A percentile compares a stretch with the other conserved stretches of the same genome.
Evolutionary conservation across 2,797 vertebrate genomes (phyloP).

Genomic region (Pantherophis alleghaniensis): DNA sequence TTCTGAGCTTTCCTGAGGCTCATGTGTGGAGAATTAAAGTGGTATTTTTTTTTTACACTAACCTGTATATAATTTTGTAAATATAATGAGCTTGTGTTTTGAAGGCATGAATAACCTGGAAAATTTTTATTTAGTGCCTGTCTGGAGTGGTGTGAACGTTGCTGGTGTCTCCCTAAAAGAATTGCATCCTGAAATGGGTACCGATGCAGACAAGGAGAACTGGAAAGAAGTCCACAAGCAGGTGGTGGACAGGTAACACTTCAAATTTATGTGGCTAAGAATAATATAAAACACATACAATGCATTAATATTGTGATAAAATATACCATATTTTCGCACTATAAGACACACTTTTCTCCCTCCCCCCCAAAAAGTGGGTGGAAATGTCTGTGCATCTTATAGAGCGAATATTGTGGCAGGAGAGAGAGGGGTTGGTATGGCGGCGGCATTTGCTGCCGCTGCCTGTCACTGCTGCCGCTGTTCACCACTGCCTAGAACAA

Average conservation of each 20-base stretch:
- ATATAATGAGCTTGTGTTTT: not conserved
- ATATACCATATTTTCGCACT: not conserved
- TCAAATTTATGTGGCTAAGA: not conserved
- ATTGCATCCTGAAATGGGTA: constrained; percentile 86
- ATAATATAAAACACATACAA: not conserved
- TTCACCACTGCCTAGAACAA: no score
- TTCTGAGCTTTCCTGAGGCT: not conserved
- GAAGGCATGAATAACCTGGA: not conserved
- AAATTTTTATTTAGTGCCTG: constrained; percentile 79
- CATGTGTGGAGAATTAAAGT: not conserved
- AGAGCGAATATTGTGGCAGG: no score
- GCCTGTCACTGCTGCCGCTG: no score
- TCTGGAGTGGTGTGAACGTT: constrained; percentile 96
- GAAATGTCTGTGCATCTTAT: no score
- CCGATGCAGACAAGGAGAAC: constrained; percentile 84
- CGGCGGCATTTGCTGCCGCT: no score
- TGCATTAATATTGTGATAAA: not conserved
- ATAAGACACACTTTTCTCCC: no score
- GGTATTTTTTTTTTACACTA: not conserved
- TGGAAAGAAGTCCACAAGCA: constrained; percentile 92
- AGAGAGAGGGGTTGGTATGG: no score
- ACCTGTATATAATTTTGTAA: not conserved
- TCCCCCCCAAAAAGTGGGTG: no score
- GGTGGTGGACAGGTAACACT: constrained; percentile 90
- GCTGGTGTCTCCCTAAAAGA: constrained; percentile 89